Conservation (phyloP, 2,797 vertebrate species). For the Acanthopagrus latus region DNA sequence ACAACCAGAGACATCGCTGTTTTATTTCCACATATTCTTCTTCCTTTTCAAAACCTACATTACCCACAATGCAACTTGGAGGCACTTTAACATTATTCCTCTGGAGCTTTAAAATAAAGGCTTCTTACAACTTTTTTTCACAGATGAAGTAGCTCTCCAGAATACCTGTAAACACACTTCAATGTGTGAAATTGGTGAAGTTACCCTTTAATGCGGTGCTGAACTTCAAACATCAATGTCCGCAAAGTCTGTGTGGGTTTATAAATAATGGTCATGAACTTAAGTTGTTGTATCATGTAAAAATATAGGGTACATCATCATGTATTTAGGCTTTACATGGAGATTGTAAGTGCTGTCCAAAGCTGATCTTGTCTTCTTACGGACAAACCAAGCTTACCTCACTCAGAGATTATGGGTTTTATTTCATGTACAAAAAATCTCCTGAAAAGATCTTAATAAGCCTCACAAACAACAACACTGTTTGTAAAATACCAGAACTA, state of each 20-base stretch:
- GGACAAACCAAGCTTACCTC: background rate
- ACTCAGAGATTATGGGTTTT: constrained; percentile 17
- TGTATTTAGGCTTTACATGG: constrained; percentile 10
- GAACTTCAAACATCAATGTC: background rate
- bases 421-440: background rate
- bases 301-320: background rate
- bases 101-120: no score
- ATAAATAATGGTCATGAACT: background rate
- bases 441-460: background rate
- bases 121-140: no score
- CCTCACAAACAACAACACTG: background rate
- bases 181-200: no score
- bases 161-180: no score
- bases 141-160: no score
- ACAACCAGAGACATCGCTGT: no score
- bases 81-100: no score
- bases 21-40: no score
- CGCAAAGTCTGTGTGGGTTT: background rate
- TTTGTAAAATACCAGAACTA: background rate
- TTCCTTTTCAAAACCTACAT: no score
- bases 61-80: no score
- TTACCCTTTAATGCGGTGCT: background rate
- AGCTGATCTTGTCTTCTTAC: background rate
- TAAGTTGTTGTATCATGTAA: constrained; percentile 6
- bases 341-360: constrained; percentile 26